These are phyloP conservation scores for Adelognathus sp. DNA, from an alignment of 2,888 invertebrate species.

Conservation along the genomic window DNA sequence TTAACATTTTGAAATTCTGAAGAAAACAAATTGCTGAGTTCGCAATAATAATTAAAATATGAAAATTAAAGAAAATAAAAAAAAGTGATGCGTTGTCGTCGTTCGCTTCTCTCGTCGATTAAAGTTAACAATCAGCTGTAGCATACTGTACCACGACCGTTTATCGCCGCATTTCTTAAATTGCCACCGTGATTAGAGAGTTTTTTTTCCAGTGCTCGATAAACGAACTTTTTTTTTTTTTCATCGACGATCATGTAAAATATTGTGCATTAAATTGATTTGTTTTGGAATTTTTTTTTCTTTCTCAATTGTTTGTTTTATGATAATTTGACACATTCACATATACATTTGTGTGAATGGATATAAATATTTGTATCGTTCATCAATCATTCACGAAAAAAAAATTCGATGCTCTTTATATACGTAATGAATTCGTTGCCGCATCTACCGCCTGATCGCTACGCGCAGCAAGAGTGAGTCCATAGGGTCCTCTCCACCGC, in stretches of 20 bases:
- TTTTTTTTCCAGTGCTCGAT: conserved; percentile 70
- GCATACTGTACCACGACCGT: conserved; percentile 69
- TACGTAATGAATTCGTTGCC: conserved; percentile 52
- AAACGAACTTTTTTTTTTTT: conserved; percentile 74
- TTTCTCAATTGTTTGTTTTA: conserved; percentile 48
- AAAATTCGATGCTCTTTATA: conserved; percentile 28
- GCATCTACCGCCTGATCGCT: conserved; percentile 76
- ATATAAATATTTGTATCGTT: not conserved
- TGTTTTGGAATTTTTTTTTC: conserved; percentile 53
- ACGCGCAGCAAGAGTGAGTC: conserved; percentile 52
- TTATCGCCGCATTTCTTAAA: conserved; percentile 77
- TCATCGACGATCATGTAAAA: conserved; percentile 71
- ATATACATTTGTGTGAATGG: not conserved
- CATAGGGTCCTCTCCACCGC: not conserved
- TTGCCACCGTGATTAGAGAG: conserved; percentile 70
- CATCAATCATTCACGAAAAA: conserved; percentile 27
- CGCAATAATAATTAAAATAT: too few species aligned
- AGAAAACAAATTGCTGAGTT: too few species aligned
- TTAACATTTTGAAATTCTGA: too few species aligned
- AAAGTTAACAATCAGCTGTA: conserved; percentile 37
- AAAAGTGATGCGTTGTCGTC: conserved; percentile 22
- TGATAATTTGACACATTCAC: conserved; percentile 55
- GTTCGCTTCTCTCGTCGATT: conserved; percentile 16
- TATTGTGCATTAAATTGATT: conserved; percentile 71
- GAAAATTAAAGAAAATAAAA: not conserved